Conservation (phyloP, 2,113 vertebrate species). For the Mus pahari region DNA sequence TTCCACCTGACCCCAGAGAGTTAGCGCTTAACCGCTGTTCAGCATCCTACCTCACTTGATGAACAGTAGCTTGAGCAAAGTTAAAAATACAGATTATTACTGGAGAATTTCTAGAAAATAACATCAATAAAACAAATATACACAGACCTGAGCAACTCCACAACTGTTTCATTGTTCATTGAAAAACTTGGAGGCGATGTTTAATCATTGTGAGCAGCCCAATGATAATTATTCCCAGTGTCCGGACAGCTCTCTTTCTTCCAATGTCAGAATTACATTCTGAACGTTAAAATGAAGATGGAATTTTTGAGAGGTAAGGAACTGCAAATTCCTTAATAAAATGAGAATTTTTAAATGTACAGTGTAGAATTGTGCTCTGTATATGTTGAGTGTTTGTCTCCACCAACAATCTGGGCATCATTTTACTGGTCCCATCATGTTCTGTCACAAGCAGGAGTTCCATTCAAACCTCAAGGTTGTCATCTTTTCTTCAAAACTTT, state of each 20-base stretch:
- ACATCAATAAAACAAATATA: not conserved
- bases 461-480: not conserved
- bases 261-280: slow-evolving; percentile 31
- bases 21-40: not conserved
- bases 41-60: not conserved
- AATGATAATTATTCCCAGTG: not conserved
- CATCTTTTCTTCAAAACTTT: slow-evolving; percentile 45
- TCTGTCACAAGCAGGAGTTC: not conserved
- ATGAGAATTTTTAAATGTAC: not conserved
- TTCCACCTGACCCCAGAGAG: not conserved
- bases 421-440: slow-evolving; percentile 17
- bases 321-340: not conserved
- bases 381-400: not conserved
- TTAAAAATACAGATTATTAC: not conserved
- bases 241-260: not conserved
- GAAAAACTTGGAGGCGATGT: slow-evolving; percentile 1
- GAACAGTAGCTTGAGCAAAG: not conserved
- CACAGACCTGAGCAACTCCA: not conserved
- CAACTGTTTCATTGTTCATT: not conserved
- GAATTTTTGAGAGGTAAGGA: not conserved
- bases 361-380: not conserved
- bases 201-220: not conserved
- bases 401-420: not conserved
- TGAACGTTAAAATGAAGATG: slow-evolving; percentile 37
- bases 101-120: slow-evolving; percentile 7